These are phyloP conservation scores for Sebastes taczanowskii DNA, from an alignment of 2,797 vertebrate species.

Conservation along the genomic window DNA sequence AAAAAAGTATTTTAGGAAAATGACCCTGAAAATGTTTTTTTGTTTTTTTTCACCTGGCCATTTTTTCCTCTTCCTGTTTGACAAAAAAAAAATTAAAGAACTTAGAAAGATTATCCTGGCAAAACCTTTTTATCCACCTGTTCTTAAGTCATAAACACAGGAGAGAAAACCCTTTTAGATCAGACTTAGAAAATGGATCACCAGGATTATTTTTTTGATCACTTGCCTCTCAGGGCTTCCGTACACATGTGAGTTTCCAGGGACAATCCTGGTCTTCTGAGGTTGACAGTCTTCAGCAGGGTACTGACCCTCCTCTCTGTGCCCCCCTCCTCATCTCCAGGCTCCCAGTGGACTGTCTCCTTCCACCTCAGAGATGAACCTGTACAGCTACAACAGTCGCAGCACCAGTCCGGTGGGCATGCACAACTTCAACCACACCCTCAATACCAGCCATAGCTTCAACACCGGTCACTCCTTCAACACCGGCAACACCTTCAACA, in stretches of 20 bases:
- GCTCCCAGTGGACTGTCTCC: constrained; percentile 71
- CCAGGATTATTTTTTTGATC: accelerated
- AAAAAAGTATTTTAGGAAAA: background rate
- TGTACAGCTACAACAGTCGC: constrained; percentile 69
- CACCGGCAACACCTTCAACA: background rate
- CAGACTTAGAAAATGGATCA: background rate
- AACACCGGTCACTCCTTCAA: too few relatives aligned
- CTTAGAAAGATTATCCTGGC: too few relatives aligned
- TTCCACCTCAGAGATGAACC: constrained; percentile 75
- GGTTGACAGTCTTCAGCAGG: background rate
- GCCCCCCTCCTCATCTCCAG: background rate
- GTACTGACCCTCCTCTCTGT: background rate
- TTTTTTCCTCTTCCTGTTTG: too few relatives aligned
- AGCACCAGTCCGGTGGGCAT: constrained; percentile 71
- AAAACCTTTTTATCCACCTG: too few relatives aligned
- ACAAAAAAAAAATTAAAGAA: too few relatives aligned
- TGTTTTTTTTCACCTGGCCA: background rate
- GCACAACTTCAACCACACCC: background rate
- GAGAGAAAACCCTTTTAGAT: background rate
- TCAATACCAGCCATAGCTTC: too few relatives aligned
- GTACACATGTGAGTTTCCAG: background rate
- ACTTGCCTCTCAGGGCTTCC: background rate
- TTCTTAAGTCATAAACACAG: background rate
- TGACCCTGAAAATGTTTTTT: background rate
- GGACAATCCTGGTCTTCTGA: background rate